Evolutionary conservation across 2,113 vertebrate genomes (phyloP).

Genomic region (Pelecanoides urinatrix): DNA sequence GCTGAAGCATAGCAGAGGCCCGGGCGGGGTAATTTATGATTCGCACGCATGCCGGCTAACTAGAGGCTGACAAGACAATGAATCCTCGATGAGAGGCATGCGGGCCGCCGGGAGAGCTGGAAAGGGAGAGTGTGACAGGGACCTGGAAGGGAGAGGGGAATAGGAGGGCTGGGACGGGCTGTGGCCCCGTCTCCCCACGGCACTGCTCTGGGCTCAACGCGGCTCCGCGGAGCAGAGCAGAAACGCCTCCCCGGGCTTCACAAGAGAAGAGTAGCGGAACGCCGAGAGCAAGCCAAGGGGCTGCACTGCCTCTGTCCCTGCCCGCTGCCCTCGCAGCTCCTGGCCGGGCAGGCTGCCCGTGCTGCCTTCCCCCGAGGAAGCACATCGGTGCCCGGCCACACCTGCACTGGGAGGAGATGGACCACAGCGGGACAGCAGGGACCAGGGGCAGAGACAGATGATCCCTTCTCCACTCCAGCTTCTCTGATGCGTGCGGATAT

Average conservation of each 20-base stretch:
- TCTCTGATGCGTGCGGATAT: neutral
- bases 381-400: neutral
- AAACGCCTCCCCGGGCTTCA: neutral
- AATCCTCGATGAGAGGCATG: constrained; percentile 71
- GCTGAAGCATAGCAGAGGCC: constrained; percentile 74
- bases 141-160: constrained; percentile 18
- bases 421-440: neutral
- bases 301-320: neutral
- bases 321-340: neutral
- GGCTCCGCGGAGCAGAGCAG: neutral
- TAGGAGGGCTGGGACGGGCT: neutral
- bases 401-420: neutral
- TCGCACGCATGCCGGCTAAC: constrained; percentile 72
- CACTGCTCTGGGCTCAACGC: neutral
- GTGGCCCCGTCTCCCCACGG: neutral
- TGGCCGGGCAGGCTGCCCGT: fast-evolving
- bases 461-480: neutral
- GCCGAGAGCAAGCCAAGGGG: fast-evolving
- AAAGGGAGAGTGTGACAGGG: constrained; percentile 6
- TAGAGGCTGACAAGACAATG: constrained; percentile 78
- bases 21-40: constrained; percentile 73
- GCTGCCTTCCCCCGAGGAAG: neutral
- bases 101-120: neutral
- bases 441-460: neutral
- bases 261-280: neutral